Base-by-base conservation (phyloP, 2,888 invertebrate genomes). In the Melanostoma mellinum region DNA sequence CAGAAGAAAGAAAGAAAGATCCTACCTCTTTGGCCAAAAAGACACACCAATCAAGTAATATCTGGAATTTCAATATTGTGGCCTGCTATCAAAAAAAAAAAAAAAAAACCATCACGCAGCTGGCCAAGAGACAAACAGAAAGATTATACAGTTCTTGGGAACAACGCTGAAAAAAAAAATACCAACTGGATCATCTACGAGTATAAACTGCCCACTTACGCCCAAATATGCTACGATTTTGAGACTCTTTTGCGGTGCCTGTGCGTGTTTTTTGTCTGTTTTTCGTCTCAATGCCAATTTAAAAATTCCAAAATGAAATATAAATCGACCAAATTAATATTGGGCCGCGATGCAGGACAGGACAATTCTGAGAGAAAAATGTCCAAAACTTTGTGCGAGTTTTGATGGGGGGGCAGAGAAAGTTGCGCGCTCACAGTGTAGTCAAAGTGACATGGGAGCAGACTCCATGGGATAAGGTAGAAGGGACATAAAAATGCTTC, bases 251-350 rank as follows among this genome's bases (percentile, higher is more conserved):
- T 75, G 67, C 69, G 58, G 71, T 79, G 40, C 52, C 53, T 74
- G 36, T 73, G 32, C 9, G 8, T 40, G 30, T 60, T 55, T 75
- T 63, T 63, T 88, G 58, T 55, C 30, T n/a, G 6, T 46, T 46
- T 46, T 46, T 3, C 35, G 40, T 35, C 3, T 9, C 3, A 36
- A 89, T 88, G 88, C 90, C 90, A 90, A 90, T 90, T 90, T 90
- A 90, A 90, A 90, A 90, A 90, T 90, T 90, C 90, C 90, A 89
- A 90, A 63, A 89, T 90, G 90, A 90, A 90, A 90, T 90, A 90
- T 90, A 90, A 90, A 90, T 90, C 89, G 90, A 90, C 89, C 90
- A 90, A 90, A 90, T 90, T 90, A 90, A 90, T 90, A 90, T 90
- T 87, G 88, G 86, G 32, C 46, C 53, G 63, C 65, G 36, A 60